phyloP scores from a whole-genome alignment of 2,888 invertebrate species.

The Geotrupes spiniger region DNA sequence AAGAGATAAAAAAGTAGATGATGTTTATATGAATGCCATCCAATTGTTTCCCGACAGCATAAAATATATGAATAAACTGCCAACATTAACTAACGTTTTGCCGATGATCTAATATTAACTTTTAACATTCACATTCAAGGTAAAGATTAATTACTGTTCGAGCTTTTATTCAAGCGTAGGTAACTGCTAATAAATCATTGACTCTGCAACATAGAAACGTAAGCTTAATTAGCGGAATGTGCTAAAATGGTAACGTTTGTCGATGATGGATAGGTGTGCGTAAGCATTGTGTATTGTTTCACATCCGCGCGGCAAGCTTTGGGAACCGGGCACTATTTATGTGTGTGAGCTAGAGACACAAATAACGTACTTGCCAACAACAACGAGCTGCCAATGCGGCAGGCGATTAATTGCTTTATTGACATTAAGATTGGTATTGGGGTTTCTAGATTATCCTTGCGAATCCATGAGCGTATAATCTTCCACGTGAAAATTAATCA shows the following conservation, averaged over 20 bases:
- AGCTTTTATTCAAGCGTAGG: no score
- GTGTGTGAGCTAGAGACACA: slow-evolving; percentile 38
- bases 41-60: no score
- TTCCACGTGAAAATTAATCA: slow-evolving; percentile 19
- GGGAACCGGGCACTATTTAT: slow-evolving; percentile 33
- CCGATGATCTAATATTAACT: no score
- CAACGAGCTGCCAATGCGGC: slow-evolving; percentile 33
- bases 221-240: no score
- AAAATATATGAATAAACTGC: no score
- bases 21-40: no score
- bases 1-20: no score
- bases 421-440: slow-evolving; percentile 39
- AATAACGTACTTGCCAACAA: slow-evolving; percentile 40
- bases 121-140: no score
- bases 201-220: no score
- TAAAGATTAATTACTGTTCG: no score
- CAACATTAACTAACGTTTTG: no score
- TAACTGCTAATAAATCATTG: no score
- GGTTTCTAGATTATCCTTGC: slow-evolving; percentile 25
- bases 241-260: background rate
- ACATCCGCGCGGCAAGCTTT: slow-evolving; percentile 21
- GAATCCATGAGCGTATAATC: background rate
- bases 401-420: slow-evolving; percentile 37
- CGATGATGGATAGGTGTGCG: slow-evolving; percentile 8
- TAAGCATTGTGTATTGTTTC: slow-evolving; percentile 13